Evolutionary conservation across 2,888 invertebrate genomes (phyloP).

Genomic region (Hydropsyche betteni): DNA sequence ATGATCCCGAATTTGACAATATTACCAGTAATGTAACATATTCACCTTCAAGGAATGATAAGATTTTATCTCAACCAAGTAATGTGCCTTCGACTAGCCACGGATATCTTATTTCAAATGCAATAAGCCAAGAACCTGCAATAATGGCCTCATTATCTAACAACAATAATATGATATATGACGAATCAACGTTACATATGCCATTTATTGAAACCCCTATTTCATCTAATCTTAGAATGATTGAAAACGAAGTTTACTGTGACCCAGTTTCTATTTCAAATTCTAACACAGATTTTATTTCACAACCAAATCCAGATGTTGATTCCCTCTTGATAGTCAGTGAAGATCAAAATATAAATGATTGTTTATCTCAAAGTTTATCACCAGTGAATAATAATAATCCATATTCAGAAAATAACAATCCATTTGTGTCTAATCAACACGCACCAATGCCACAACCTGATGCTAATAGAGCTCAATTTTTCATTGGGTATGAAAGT

Average conservation of each 20-base stretch:
- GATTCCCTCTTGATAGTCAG: neutral
- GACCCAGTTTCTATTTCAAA: conserved; percentile 70
- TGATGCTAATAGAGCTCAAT: conserved; percentile 55
- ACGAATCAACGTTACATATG: conserved; percentile 58
- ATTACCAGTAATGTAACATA: conserved; percentile 55
- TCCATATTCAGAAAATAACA: conserved; percentile 60
- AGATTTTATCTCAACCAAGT: conserved; percentile 55
- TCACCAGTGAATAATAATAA: conserved; percentile 57
- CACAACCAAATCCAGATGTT: no score
- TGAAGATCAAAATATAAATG: conserved; percentile 13
- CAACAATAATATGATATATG: conserved; percentile 63
- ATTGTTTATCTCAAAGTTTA: neutral
- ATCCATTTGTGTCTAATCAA: conserved; percentile 50
- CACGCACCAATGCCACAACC: neutral
- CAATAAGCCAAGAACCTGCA: conserved; percentile 67
- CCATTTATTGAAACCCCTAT: conserved; percentile 58
- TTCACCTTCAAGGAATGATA: conserved; percentile 59
- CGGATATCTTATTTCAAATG: conserved; percentile 71
- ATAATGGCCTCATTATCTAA: conserved; percentile 66
- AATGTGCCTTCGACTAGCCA: conserved; percentile 72
- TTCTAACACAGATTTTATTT: conserved; percentile 67
- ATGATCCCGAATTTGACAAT: conserved; percentile 53
- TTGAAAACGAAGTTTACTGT: conserved; percentile 54
- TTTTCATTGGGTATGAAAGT: conserved; percentile 64
- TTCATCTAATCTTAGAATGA: conserved; percentile 59